Conservation (phyloP, 2,888 invertebrate genomes). For the Lobophora halterata region DNA sequence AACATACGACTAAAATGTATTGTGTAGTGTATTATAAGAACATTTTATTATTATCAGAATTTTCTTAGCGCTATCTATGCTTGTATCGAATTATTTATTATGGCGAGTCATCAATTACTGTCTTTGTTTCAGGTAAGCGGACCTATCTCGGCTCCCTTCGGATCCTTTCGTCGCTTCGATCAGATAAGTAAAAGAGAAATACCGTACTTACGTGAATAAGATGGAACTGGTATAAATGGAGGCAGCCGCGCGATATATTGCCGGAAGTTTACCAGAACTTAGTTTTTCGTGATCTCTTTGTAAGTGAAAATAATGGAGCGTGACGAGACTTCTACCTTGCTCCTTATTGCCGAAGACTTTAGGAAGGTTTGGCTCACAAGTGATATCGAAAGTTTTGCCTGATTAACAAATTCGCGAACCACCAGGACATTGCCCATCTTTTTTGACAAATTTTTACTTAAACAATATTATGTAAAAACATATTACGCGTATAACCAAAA, state of each 20-base stretch:
- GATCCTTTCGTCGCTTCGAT: conserved; percentile 28
- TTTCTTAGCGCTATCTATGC: too few species aligned
- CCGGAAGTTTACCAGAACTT: conserved; percentile 32
- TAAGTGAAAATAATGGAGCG: conserved; percentile 33
- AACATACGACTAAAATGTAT: too few species aligned
- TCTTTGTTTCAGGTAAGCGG: conserved; percentile 63
- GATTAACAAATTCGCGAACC: too few species aligned
- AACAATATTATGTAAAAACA: too few species aligned
- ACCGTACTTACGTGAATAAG: conserved; percentile 33
- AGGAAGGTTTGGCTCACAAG: too few species aligned
- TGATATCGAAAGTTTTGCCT: too few species aligned
- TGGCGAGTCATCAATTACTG: conserved; percentile 43
- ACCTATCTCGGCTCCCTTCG: conserved; percentile 33
- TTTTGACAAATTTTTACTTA: too few species aligned
- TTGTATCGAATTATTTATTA: conserved; percentile 36
- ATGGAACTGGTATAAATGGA: conserved; percentile 36
- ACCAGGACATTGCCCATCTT: too few species aligned
- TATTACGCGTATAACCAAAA: too few species aligned
- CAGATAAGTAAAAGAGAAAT: conserved; percentile 47
- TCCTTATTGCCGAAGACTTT: conserved; percentile 12
- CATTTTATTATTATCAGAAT: too few species aligned
- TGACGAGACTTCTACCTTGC: conserved; percentile 25
- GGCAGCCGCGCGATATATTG: conserved; percentile 31
- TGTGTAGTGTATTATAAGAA: too few species aligned
- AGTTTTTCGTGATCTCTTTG: conserved; percentile 33